Evolutionary conservation across 2,888 invertebrate genomes (phyloP).

Genomic region (Ormyrus labotus): DNA sequence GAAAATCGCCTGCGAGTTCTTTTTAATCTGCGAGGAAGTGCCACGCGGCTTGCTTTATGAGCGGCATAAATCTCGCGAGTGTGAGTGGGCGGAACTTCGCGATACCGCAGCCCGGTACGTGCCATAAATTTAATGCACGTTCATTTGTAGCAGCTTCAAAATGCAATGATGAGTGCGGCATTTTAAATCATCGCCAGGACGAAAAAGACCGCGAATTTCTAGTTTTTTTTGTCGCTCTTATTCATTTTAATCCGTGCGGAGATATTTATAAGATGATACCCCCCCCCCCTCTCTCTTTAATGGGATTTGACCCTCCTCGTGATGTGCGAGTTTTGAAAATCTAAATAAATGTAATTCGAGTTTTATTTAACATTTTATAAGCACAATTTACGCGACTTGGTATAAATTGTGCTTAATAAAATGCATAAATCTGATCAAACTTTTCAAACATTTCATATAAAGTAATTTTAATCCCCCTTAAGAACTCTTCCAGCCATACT

Average conservation of each 20-base stretch:
- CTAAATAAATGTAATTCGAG: too few relatives aligned
- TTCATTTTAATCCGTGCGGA: neutral
- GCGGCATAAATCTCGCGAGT: slow-evolving; percentile 67
- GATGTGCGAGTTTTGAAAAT: too few relatives aligned
- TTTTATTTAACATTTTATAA: too few relatives aligned
- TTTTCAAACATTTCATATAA: too few relatives aligned
- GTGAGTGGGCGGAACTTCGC: slow-evolving; percentile 66
- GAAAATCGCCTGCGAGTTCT: slow-evolving; percentile 20
- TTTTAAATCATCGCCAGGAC: neutral
- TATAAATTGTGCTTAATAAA: too few relatives aligned
- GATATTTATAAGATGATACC: too few relatives aligned
- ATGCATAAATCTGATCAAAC: too few relatives aligned
- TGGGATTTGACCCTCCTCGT: too few relatives aligned
- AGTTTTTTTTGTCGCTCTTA: neutral
- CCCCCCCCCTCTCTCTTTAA: too few relatives aligned
- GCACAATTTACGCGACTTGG: too few relatives aligned
- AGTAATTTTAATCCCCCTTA: too few relatives aligned
- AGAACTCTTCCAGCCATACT: too few relatives aligned
- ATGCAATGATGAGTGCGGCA: neutral
- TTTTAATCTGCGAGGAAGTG: slow-evolving; percentile 28
- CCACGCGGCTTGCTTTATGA: slow-evolving; percentile 63
- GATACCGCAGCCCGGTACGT: slow-evolving; percentile 60
- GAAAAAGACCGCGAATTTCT: neutral
- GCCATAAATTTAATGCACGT: slow-evolving; percentile 68
- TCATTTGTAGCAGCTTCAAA: slow-evolving; percentile 59